Conservation (phyloP, 2,888 invertebrate species). For the Anoncus sp. region DNA sequence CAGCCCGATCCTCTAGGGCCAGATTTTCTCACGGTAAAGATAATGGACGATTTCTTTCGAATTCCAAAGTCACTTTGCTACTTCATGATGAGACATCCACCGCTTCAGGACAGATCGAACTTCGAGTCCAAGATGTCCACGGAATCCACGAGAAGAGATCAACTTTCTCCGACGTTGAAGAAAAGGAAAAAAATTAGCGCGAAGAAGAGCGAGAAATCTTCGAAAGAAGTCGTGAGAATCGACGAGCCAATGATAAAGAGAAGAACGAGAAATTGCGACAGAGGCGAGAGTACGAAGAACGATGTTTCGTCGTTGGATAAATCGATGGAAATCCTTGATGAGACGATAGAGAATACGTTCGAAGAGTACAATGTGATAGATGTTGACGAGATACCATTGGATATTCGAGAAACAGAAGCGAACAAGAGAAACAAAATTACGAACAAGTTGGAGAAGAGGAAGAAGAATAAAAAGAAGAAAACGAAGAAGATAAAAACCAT, state of each 20-base stretch:
- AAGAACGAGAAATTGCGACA: too few species aligned
- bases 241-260: background rate
- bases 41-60: too few species aligned
- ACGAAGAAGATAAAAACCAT: background rate
- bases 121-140: too few species aligned
- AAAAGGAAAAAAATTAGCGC: background rate
- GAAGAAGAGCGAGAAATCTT: too few species aligned
- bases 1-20: slow-evolving; percentile 58
- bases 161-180: too few species aligned
- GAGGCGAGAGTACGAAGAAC: too few species aligned
- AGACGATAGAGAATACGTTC: too few species aligned
- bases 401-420: slow-evolving; percentile 9
- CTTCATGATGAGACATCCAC: slow-evolving; percentile 54
- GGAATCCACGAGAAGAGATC: too few species aligned
- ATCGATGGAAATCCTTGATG: too few species aligned
- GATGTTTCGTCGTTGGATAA: too few species aligned
- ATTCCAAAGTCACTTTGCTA: slow-evolving; percentile 61
- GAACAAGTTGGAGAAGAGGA: too few species aligned
- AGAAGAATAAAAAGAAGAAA: slow-evolving; percentile 1
- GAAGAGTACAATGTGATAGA: too few species aligned
- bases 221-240: background rate
- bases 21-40: slow-evolving; percentile 62
- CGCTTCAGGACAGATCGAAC: slow-evolving; percentile 8
- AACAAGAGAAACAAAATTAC: background rate
- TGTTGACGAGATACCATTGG: slow-evolving; percentile 35